Percentiles rank a stretch among this genome's conserved stretches.
Conservation (phyloP, 2,888 invertebrate species). For the Allophyes oxyacanthae region DNA sequence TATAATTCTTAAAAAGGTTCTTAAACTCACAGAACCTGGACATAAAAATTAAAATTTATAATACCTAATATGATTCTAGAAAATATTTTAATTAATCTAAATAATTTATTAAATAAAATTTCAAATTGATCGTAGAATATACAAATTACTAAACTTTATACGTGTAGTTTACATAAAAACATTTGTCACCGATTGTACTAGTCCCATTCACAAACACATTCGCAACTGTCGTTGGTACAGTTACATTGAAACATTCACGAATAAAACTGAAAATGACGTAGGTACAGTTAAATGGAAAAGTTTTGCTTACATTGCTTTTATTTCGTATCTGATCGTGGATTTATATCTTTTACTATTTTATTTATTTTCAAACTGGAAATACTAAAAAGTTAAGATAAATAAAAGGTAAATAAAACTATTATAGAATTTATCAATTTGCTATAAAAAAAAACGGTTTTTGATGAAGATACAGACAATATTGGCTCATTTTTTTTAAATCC, state of each 20-base stretch:
- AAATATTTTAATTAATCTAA: too few relatives aligned
- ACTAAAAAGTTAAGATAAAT: too few relatives aligned
- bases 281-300: constrained; percentile 29
- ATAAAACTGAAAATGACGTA: constrained; percentile 32
- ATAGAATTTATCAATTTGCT: too few relatives aligned
- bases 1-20: not conserved
- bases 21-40: not conserved
- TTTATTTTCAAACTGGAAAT: not conserved
- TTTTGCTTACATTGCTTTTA: constrained; percentile 25
- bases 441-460: too few relatives aligned
- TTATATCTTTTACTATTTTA: constrained; percentile 27
- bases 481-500: too few relatives aligned
- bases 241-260: constrained; percentile 30
- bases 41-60: too few relatives aligned
- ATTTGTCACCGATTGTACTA: constrained; percentile 8
- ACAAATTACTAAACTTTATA: too few relatives aligned
- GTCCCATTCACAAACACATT: constrained; percentile 26
- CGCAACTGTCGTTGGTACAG: constrained; percentile 29
- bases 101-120: too few relatives aligned
- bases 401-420: too few relatives aligned
- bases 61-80: too few relatives aligned
- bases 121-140: too few relatives aligned
- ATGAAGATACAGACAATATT: too few relatives aligned
- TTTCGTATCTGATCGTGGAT: constrained; percentile 18
- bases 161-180: not conserved